Evolutionary conservation across 2,113 vertebrate genomes (phyloP), one percentile per base, ranked within the genome.

Genomic region (Esox niger): DNA sequence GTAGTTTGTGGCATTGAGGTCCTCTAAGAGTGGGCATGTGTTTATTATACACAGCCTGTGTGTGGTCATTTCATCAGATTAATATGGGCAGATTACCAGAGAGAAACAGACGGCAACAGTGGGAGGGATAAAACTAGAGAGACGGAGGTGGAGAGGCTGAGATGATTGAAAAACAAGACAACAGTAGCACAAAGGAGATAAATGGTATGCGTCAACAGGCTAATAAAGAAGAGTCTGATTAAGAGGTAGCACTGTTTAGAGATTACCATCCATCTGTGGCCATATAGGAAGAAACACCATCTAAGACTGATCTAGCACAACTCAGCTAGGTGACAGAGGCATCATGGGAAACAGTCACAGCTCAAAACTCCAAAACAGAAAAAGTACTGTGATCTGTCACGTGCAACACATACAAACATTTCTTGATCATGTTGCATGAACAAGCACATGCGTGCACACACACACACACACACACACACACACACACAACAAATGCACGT

Each of bases 401-500:
- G 8, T 27, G 29, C 3, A 59, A 11, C 57, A 59, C 57, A 59
- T 15, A 59, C 57, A 59, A 59, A 27, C 9, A 59, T n/a, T n/a
- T n/a, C n/a, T n/a, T n/a, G n/a, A n/a, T n/a, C n/a, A n/a, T 17
- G 31, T 20, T 13, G 17, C 17, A 27, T 59, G 29, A 20, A 27
- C 23, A 26, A 46, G 33, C 31, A 43, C n/a, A 6, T 27, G 15
- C 20, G 25, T 21, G 35, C 9, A 21, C 46, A 27, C 3, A 6
- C 46, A 30, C 17, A 23, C 29, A 32, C 29, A 52, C 29, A 38
- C 21, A 27, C 32, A 56, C 23, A 33, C 23, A 67, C 15, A 32
- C 23, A 67, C 32, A 38, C 52, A 57, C 52, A n/a, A 57, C 52
- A n/a, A n/a, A n/a, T n/a, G n/a, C n/a, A 57, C 31, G 52, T 10